phyloP scores from a whole-genome alignment of 1,140 invertebrate species.

The Drosophila sp. region DNA sequence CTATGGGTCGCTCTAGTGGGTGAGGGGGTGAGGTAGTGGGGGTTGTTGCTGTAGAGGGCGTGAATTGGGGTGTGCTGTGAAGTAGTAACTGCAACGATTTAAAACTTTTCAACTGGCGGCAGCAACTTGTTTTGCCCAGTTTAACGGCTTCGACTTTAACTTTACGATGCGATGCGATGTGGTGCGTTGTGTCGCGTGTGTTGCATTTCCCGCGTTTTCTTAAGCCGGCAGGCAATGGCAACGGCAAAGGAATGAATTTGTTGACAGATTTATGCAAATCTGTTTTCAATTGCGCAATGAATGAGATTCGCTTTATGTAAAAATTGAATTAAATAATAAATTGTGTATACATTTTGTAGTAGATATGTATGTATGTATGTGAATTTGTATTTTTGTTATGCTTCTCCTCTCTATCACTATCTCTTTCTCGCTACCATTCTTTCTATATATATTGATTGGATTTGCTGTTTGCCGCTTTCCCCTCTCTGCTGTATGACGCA shows the following conservation, averaged over 20 bases:
- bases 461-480: conserved; percentile 17
- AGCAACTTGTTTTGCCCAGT: conserved; percentile 52
- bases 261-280: conserved; percentile 10
- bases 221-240: neutral
- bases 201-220: conserved; percentile 42
- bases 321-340: conserved; percentile 11
- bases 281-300: conserved; percentile 25
- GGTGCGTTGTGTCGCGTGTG: conserved; percentile 25
- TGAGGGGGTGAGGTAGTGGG: conserved; percentile 23
- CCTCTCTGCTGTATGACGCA: conserved; percentile 58
- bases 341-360: conserved; percentile 8
- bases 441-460: conserved; percentile 36
- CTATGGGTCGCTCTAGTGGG: conserved; percentile 16
- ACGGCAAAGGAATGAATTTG: neutral
- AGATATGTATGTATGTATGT: neutral
- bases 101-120: conserved; percentile 29
- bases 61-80: neutral
- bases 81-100: conserved; percentile 30
- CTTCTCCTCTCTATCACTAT: conserved; percentile 15
- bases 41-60: no score
- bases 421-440: neutral
- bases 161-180: conserved; percentile 23
- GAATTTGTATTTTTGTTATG: conserved; percentile 20
- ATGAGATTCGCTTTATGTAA: neutral
- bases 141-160: conserved; percentile 42